These are phyloP conservation scores for Tanypteryx hageni DNA, from an alignment of 2,888 invertebrate genomes.

Conservation along the genomic window DNA sequence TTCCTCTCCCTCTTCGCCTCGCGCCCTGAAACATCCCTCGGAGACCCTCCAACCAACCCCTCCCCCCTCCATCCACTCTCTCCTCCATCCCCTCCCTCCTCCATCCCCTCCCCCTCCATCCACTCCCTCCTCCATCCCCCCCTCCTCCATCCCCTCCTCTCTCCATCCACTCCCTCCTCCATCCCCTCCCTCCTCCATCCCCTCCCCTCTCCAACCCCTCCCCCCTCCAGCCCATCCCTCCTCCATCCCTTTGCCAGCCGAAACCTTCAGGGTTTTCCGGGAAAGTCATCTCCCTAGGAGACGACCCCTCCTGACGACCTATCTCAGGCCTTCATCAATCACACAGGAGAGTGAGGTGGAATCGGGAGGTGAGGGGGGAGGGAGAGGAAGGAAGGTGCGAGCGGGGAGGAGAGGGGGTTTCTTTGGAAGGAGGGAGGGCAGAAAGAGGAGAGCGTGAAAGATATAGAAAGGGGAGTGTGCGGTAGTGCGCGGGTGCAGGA, in stretches of 20 bases:
- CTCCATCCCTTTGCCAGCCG: background rate
- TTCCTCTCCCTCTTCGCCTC: background rate
- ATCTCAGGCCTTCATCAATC: slow-evolving; percentile 59
- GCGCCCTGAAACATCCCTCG: background rate
- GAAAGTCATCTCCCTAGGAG: slow-evolving; percentile 55
- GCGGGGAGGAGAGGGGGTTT: background rate
- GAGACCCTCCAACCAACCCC: background rate
- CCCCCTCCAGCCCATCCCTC: background rate
- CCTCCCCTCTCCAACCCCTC: background rate
- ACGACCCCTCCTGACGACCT: slow-evolving; percentile 27
- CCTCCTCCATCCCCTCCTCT: background rate
- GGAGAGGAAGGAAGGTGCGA: no score
- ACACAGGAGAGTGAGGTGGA: background rate
- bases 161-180: background rate
- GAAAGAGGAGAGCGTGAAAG: background rate
- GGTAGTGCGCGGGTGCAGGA: background rate
- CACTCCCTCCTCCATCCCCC: background rate
- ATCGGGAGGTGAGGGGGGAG: background rate
- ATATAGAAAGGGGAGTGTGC: slow-evolving; percentile 22
- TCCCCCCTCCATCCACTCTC: no score
- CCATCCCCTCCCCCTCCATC: slow-evolving; percentile 20
- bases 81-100: background rate
- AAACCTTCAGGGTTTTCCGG: slow-evolving; percentile 43
- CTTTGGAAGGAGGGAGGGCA: background rate
- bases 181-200: background rate